Percentiles rank a stretch among this genome's conserved stretches.
Evolutionary conservation across 2,113 vertebrate species (phyloP).

Genomic region (Dermatemys mawii): DNA sequence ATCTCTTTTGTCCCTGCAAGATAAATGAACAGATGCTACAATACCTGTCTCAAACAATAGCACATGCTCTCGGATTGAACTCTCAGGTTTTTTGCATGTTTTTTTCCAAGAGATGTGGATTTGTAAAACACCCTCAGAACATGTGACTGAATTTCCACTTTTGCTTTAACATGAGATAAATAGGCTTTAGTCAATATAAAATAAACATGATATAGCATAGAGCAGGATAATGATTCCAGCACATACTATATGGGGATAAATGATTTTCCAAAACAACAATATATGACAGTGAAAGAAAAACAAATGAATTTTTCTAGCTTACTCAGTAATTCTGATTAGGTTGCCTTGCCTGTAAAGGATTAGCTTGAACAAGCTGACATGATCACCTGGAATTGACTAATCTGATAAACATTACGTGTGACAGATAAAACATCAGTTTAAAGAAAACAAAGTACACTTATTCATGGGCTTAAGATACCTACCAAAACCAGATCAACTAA

Average conservation of each 20-base stretch:
- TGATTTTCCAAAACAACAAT: conserved; percentile 46
- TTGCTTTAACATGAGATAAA: conserved; percentile 36
- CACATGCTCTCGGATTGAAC: background rate
- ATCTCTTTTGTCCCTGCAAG: background rate
- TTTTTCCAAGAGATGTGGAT: background rate
- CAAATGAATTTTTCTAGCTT: conserved; percentile 53
- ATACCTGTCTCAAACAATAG: background rate
- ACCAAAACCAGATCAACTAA: conserved; percentile 56
- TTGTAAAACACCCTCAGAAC: conserved; percentile 28
- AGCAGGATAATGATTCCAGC: conserved; percentile 38
- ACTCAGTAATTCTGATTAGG: conserved; percentile 18
- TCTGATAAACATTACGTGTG: conserved; percentile 57
- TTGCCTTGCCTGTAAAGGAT: conserved; percentile 40
- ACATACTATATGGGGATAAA: conserved; percentile 55
- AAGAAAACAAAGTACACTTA: conserved; percentile 56
- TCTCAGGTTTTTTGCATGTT: background rate
- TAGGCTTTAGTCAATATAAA: conserved; percentile 32
- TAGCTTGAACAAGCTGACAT: conserved; percentile 57
- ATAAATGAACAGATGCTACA: background rate
- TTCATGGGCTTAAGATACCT: background rate
- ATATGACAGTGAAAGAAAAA: conserved; percentile 58
- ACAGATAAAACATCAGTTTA: conserved; percentile 67
- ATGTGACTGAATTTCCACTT: background rate
- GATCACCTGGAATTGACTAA: conserved; percentile 68
- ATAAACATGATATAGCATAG: conserved; percentile 37